These are phyloP conservation scores for Thereva unica DNA, from an alignment of 2,888 invertebrate species.

Conservation along the genomic window DNA sequence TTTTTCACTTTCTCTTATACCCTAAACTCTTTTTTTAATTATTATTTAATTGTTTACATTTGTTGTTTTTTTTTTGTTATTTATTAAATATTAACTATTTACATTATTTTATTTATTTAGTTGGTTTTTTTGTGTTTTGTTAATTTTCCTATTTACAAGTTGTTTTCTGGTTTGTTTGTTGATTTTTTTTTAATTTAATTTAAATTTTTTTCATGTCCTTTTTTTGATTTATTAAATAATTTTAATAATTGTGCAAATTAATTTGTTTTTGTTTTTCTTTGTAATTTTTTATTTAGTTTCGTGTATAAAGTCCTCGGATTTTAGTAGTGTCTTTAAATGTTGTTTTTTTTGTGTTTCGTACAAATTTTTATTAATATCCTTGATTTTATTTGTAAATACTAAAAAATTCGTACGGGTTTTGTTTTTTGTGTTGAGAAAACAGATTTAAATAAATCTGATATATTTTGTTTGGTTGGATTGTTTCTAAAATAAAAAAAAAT, in stretches of 20 bases:
- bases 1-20: constrained; percentile 18
- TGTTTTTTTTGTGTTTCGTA: too few species aligned
- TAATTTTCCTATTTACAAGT: background rate
- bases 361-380: background rate
- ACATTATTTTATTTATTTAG: constrained; percentile 2
- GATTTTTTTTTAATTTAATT: background rate
- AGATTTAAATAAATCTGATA: too few species aligned
- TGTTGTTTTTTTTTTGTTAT: background rate
- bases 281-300: background rate
- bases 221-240: background rate
- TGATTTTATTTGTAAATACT: background rate
- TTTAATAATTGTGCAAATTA: constrained; percentile 7
- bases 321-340: too few species aligned
- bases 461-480: too few species aligned
- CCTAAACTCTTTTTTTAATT: constrained; percentile 7
- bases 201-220: background rate
- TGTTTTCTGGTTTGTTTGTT: background rate
- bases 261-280: constrained; percentile 1
- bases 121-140: background rate
- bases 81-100: constrained; percentile 3
- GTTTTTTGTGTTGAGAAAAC: too few species aligned
- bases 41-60: constrained; percentile 1
- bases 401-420: too few species aligned
- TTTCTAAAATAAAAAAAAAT: too few species aligned
- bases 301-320: too few species aligned